Conservation (phyloP, 2,113 vertebrate genomes). For the Donacobius atricapilla region DNA sequence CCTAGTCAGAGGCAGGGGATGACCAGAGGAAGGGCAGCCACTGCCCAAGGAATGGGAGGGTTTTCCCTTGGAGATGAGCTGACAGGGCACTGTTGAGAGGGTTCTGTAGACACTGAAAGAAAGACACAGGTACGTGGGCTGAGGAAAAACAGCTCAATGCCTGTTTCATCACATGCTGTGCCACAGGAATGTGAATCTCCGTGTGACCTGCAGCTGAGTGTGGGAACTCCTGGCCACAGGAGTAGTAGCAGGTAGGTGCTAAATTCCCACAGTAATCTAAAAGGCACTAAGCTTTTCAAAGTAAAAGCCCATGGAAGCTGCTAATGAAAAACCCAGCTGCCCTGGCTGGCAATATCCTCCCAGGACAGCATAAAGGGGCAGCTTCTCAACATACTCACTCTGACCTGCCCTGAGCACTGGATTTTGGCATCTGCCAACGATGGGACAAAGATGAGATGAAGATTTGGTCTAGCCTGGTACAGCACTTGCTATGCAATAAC, state of each 20-base stretch:
- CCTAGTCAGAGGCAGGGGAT: accelerated
- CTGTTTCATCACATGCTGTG: background rate
- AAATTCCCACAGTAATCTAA: background rate
- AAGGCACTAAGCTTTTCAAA: background rate
- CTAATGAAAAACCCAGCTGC: background rate
- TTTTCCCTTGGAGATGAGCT: background rate
- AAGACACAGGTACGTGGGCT: accelerated
- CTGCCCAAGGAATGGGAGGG: background rate
- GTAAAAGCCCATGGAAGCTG: background rate
- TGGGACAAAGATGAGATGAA: background rate
- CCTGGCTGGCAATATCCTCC: background rate
- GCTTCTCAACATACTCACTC: background rate
- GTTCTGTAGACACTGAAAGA: background rate
- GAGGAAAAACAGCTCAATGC: background rate
- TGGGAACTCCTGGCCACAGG: accelerated
- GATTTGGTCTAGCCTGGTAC: background rate
- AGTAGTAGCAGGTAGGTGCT: background rate
- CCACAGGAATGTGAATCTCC: background rate
- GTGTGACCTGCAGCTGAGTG: accelerated
- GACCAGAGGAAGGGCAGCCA: background rate
- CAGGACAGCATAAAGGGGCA: accelerated
- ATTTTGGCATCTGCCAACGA: background rate
- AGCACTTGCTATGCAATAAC: background rate
- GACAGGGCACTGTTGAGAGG: background rate
- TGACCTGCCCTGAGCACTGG: background rate